Evolutionary conservation across 30 jellyfish, hydroid and myxozoan genomes (phyloP).

Genomic region (Catostylus mosaicus): DNA sequence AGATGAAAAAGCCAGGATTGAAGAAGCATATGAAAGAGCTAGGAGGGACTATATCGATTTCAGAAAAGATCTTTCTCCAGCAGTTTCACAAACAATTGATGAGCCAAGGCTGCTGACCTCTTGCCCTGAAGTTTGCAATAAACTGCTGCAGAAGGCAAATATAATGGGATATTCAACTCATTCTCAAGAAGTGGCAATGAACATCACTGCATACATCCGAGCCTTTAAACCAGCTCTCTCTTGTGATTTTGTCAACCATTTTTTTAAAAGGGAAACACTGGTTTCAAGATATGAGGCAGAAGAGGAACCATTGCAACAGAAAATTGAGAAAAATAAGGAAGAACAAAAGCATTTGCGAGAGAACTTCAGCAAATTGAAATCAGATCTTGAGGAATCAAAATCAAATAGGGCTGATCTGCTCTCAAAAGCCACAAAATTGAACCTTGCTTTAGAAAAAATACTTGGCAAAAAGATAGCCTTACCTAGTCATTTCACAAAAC

Average conservation of each 20-base stretch:
- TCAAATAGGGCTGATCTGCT: conserved; percentile 37
- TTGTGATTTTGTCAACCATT: conserved; percentile 81
- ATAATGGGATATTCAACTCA: conserved; percentile 61
- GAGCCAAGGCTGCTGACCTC: conserved; percentile 81
- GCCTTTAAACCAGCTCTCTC: conserved; percentile 72
- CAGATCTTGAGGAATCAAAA: conserved; percentile 36
- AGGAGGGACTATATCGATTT: conserved; percentile 56
- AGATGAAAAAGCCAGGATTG: conserved; percentile 70
- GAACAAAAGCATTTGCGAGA: conserved; percentile 65
- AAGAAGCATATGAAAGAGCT: conserved; percentile 58
- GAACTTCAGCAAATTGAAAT: conserved; percentile 29
- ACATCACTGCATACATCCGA: conserved; percentile 18
- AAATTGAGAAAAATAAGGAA: conserved; percentile 24
- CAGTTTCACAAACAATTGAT: conserved; percentile 24
- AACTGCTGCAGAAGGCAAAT: conserved; percentile 81
- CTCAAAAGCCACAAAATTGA: conserved; percentile 25
- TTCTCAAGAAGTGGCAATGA: conserved; percentile 11
- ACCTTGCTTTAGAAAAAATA: conserved; percentile 38
- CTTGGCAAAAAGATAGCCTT: conserved; percentile 36
- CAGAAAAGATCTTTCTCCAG: conserved; percentile 34
- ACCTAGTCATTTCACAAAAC: conserved; percentile 56
- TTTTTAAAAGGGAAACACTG: conserved; percentile 83
- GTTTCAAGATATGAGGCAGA: conserved; percentile 33
- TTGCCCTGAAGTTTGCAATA: conserved; percentile 85
- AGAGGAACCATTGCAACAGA: conserved; percentile 53